Base-by-base conservation (phyloP, 2,888 invertebrate species). In the Serrognathus titanus region DNA sequence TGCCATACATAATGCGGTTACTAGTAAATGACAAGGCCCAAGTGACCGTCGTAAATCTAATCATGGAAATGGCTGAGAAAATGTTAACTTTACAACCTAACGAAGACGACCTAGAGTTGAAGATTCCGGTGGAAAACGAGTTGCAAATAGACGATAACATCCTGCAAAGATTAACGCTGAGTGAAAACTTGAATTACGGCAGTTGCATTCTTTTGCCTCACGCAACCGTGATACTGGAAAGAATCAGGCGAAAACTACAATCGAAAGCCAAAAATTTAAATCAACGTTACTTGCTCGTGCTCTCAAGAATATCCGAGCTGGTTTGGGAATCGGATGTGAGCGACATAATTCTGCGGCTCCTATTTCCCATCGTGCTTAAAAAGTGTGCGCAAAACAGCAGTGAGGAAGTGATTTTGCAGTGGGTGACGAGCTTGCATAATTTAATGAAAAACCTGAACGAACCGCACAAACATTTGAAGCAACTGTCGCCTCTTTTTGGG, bases 231-330 rank as follows among this genome's bases (percentile, higher is more conserved):
- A 85, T 96, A 60, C 78, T 96, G 53, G 83, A 84, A 60, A 83
- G 86, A 47, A 82, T 92, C 70, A 85, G 88, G 70, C 77, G 80
- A 51, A 86, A 85, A 64, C 81, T 91, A 46, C 80, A 83, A 1
- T 81, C 81, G 59, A 83, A 83, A 55, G 79, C 81, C 0, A 84
- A 81, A 61, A 80, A 80, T 2, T 79, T 92, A 0, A 87, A 85
- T 60, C 85, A 83, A 69, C 81, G 84, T 37, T 91, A 92, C 70
- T 77, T 92, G 8, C 79, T 86, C 13, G 88, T 94, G 60, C 76
- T 94, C 1, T 89, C 90, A 0, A 81, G 89, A 63, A 82, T 92
- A 8, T 91, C 92, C 0, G 88, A 89, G 71, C 80, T 92, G 58
- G 88, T 89, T 0, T 82, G 83, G 7, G 85, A 87, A 53, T 78